A percentile compares a stretch with the other conserved stretches of the same genome.
Conservation (phyloP, 2,797 vertebrate species). For the Columba guinea region DNA sequence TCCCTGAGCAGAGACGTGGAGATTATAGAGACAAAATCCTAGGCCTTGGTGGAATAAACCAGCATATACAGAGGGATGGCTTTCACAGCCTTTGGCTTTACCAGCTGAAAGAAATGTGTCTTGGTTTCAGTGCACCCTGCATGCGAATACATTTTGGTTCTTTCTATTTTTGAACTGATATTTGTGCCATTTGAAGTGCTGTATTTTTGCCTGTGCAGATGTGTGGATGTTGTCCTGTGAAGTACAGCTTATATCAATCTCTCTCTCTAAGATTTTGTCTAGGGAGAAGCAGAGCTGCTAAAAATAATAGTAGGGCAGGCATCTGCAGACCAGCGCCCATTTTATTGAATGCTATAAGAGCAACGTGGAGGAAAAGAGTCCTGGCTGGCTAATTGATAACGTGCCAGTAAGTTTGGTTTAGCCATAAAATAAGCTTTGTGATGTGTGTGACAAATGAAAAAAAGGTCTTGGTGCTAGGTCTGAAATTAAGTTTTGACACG, state of each 20-base stretch:
- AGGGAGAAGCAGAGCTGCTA: not conserved
- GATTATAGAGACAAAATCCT: not conserved
- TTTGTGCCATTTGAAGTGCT: not conserved
- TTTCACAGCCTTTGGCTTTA: not conserved
- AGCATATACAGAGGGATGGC: not conserved
- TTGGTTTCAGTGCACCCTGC: not conserved
- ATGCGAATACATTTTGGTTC: not conserved
- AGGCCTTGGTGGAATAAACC: not conserved
- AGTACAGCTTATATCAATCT: not conserved
- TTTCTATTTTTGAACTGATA: not conserved
- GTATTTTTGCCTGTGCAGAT: not conserved
- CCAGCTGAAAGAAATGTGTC: not conserved
- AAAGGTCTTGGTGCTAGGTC: not conserved
- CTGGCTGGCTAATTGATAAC: not conserved
- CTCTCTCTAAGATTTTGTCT: not conserved
- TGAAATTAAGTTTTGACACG: not conserved
- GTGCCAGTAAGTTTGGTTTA: not conserved
- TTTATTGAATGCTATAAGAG: not conserved
- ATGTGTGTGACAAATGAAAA: not conserved
- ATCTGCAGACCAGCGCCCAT: not conserved
- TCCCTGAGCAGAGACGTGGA: not conserved
- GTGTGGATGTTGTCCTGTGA: not conserved
- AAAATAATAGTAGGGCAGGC: not conserved
- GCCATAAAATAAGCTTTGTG: not conserved
- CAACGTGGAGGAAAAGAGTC: not conserved